Base-by-base conservation (phyloP, 2,888 invertebrate genomes). In the Malacosoma neustria region DNA sequence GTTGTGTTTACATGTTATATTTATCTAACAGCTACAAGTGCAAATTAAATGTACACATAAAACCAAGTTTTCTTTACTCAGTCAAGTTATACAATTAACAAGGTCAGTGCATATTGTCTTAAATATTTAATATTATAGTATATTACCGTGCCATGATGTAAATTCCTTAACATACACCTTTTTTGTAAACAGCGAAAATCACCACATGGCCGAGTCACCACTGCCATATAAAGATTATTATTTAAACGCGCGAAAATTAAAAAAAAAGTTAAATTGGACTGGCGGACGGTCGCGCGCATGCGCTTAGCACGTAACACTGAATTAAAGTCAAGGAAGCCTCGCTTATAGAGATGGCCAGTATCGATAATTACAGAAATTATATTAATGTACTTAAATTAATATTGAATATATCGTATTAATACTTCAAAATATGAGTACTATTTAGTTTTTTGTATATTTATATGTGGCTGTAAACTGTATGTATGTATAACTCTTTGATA, bases 221-320 rank as follows among this genome's bases (percentile, higher is more conserved):
- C 79, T 81, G 84, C 81, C 82, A 84, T 84, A 82, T 76, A 77
- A 80, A 74, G 65, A 48, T 51, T 45, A 12, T 36, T 33, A 13
- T 30, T 12, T 32, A 29, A 36, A 22, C 5, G 34, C 32, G 33
- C 11, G 39, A 52, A 45, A 44, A 48, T 49, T 45, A 42, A 55
- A 54, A 57, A 35, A 33, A 32, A 59, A 54, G 52, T 53, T 41
- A 49, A 48, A 50, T 4, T 9, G 22, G 5, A 22, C 5, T 22
- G 22, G 22, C 22, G 73, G 63, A 72, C 80, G 74, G 57, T 72
- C 65, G 72, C 67, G 75, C 81, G 77, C 81, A 68, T 60, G 77
- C 79, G 80, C 72, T 48, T 53, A 60, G 59, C 63, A 65, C 71
- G 72, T 68, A 68, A 60, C 66, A 81, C 82, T 82, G 79, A 76